These are phyloP conservation scores for Phortica okadai DNA, from an alignment of 2,888 invertebrate species.

Conservation along the genomic window DNA sequence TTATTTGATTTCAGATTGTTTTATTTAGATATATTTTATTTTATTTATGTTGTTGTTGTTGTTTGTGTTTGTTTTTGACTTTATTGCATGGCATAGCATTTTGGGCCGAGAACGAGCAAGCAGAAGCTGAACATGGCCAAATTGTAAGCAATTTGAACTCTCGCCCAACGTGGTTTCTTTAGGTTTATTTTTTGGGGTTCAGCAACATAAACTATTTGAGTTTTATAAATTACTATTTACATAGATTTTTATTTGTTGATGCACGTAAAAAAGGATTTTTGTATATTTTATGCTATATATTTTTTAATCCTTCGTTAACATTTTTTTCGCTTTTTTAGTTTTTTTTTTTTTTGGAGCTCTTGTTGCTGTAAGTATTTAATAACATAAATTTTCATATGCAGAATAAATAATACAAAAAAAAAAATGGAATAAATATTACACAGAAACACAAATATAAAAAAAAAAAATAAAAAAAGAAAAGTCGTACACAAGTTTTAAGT, in stretches of 20 bases:
- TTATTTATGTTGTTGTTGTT: slow-evolving; percentile 41
- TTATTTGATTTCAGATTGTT: slow-evolving; percentile 61
- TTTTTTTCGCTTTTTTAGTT: background rate
- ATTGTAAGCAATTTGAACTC: too few relatives aligned
- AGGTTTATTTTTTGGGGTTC: background rate
- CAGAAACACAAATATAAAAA: background rate
- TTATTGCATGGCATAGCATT: slow-evolving; percentile 47
- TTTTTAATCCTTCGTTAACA: slow-evolving; percentile 7
- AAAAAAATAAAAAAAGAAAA: background rate
- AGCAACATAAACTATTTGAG: slow-evolving; percentile 38
- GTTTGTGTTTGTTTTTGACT: slow-evolving; percentile 38
- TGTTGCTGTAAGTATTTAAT: slow-evolving; percentile 10
- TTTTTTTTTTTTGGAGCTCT: background rate
- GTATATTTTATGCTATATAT: slow-evolving; percentile 19
- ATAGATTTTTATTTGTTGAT: slow-evolving; percentile 42
- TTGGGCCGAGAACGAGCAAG: slow-evolving; percentile 25
- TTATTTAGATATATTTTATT: slow-evolving; percentile 56
- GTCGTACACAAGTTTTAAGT: background rate
- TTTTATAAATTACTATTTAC: slow-evolving; percentile 66
- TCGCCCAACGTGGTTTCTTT: too few relatives aligned
- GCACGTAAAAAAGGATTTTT: slow-evolving; percentile 2
- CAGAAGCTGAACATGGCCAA: too few relatives aligned
- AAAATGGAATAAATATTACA: background rate
- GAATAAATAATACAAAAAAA: background rate
- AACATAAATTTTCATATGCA: slow-evolving; percentile 27